phyloP scores from a whole-genome alignment of 23 tunicate genomes.

The Ascidia mentula region DNA sequence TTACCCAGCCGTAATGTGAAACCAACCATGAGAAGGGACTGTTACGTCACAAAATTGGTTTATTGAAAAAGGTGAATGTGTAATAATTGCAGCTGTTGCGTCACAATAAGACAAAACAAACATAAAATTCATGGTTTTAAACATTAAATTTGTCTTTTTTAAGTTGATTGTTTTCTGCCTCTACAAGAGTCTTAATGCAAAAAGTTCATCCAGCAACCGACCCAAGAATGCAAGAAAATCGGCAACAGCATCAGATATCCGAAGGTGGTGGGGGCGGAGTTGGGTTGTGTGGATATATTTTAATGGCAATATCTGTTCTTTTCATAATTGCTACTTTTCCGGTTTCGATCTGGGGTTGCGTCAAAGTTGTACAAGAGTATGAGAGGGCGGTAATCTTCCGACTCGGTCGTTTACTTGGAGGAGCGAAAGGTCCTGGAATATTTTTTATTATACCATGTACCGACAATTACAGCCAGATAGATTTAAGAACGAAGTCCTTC shows the following conservation, averaged over 20 bases:
- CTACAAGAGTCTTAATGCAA: too few species aligned
- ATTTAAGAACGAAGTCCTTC: constrained; percentile 72
- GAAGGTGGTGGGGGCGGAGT: constrained; percentile 2
- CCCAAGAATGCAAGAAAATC: background rate
- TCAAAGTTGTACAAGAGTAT: constrained; percentile 85
- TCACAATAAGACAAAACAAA: too few species aligned
- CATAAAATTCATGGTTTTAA: too few species aligned
- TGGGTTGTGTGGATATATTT: constrained; percentile 31
- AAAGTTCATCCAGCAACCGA: background rate
- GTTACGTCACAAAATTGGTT: too few species aligned
- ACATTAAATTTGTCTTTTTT: too few species aligned
- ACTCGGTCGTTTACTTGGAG: constrained; percentile 68
- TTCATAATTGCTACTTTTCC: constrained; percentile 51
- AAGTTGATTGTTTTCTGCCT: too few species aligned
- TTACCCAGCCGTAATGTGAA: too few species aligned
- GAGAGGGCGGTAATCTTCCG: constrained; percentile 96
- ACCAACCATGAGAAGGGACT: too few species aligned
- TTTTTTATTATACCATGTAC: constrained; percentile 96
- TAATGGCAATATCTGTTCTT: constrained; percentile 47
- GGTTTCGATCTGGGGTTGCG: constrained; percentile 37
- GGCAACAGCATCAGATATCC: background rate
- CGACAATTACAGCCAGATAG: constrained; percentile 76
- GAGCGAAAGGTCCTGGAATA: constrained; percentile 90
- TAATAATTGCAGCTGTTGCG: too few species aligned
- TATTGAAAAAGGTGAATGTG: too few species aligned